Conservation (phyloP, 2,888 invertebrate species). For the Opisthograptis luteolata region DNA sequence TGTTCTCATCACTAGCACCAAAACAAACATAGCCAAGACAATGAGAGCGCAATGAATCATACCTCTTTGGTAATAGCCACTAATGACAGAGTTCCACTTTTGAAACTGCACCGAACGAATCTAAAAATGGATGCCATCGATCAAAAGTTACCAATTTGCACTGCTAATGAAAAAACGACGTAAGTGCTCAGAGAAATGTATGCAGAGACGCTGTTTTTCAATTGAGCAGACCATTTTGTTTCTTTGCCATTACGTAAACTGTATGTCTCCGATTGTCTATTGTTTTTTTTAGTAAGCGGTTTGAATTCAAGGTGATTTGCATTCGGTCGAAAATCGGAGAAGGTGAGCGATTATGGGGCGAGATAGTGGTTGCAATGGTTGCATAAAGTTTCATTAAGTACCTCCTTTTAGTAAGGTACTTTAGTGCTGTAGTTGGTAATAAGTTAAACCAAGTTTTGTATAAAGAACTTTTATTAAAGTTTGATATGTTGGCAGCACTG, state of each 20-base stretch:
- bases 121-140: constrained; percentile 62
- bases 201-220: constrained; percentile 5
- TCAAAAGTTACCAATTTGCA: constrained; percentile 44
- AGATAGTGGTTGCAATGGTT: constrained; percentile 10
- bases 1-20: constrained; percentile 29
- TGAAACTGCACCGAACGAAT: constrained; percentile 52
- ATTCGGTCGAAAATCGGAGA: constrained; percentile 23
- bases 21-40: constrained; percentile 53
- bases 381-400: not conserved
- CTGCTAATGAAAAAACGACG: constrained; percentile 1
- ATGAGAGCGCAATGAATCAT: constrained; percentile 69
- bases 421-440: not conserved
- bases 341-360: constrained; percentile 23
- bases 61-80: constrained; percentile 63
- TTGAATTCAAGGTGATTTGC: constrained; percentile 28
- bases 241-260: constrained; percentile 34
- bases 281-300: constrained; percentile 35
- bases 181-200: not conserved
- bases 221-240: not conserved
- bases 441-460: too few relatives aligned
- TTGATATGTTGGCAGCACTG: too few relatives aligned
- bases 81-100: constrained; percentile 63
- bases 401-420: too few relatives aligned
- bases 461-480: too few relatives aligned
- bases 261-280: constrained; percentile 37